Base-by-base conservation (phyloP, 1,140 invertebrate species). In the Drosophila saltans region DNA sequence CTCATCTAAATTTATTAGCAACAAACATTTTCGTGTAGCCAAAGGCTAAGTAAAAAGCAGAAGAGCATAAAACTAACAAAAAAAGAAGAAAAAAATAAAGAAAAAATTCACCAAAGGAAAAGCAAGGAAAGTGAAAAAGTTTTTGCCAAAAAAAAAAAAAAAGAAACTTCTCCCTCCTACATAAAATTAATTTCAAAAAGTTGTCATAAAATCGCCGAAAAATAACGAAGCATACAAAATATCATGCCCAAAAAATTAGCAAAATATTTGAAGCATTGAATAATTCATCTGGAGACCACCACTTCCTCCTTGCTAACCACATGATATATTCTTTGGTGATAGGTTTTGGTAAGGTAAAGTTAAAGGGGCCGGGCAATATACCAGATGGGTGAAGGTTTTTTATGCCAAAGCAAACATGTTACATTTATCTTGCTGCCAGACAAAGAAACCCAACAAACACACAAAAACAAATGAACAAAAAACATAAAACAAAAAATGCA, bases 1-100 rank as follows among this genome's bases (percentile, higher is more conserved):
- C 57, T 36, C 16, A 71, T 83, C 77, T 75, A 80, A 83, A 88
- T 89, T 78, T 89, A 89, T 88, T 81, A 78, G 69, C 68, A 89
- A 88, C 68, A 81, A 79, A 74, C 69, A 79, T 66, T 45, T 57
- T 48, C n/a, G 56, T 52, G 21, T 52, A 10, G 45, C 45, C 74
- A 78, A 63, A 61, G 68, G 56, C 55, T 36, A 62, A 55, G 62
- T 52, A 26, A 52, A 68, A 70, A 68, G 75, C 68, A 67, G 58
- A 41, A 33, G 39, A 73, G 71, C 63, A 55, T n/a, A 65, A 30
- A 75, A 68, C 58, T 26, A 57, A 10, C 21, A 26, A 52, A 9
- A 40, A 40, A 9, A 40, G 7, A 39, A 39, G 7, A 1, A 39
- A 39, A 7, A 39, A 39, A 39, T 1, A 6, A 8, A 39, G 36